phyloP scores from a whole-genome alignment of 2,888 invertebrate species.

The Rotaria socialis region DNA sequence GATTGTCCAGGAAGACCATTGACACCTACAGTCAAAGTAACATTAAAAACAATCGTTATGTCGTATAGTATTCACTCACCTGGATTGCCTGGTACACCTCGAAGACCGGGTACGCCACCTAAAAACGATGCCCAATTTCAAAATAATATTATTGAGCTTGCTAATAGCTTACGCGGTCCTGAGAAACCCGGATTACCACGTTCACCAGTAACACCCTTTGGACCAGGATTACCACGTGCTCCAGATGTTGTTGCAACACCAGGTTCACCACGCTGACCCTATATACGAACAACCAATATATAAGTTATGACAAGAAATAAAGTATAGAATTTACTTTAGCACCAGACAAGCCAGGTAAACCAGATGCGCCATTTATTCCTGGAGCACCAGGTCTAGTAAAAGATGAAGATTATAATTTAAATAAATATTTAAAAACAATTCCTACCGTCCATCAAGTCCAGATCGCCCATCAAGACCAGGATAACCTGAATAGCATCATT shows the following conservation, averaged over 20 bases:
- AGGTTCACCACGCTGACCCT: conserved; percentile 4
- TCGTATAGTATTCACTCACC: not conserved
- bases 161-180: not conserved
- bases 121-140: not conserved
- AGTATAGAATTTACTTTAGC: not conserved
- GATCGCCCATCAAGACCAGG: not conserved
- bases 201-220: conserved; percentile 3
- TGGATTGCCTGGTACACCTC: not conserved
- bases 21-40: not conserved
- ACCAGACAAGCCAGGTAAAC: not conserved
- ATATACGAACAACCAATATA: not conserved
- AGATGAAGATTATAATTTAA: not conserved
- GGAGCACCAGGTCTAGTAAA: not conserved
- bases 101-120: not conserved
- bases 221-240: not conserved
- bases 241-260: not conserved
- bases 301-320: not conserved
- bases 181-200: not conserved
- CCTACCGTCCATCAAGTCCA: not conserved
- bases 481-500: not conserved
- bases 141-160: not conserved
- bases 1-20: not conserved
- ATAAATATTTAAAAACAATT: not conserved
- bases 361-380: not conserved
- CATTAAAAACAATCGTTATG: not conserved